Evolutionary conservation across 2,888 invertebrate species (phyloP), one percentile per base, ranked within the genome.

Genomic region (Litoditis marina): DNA sequence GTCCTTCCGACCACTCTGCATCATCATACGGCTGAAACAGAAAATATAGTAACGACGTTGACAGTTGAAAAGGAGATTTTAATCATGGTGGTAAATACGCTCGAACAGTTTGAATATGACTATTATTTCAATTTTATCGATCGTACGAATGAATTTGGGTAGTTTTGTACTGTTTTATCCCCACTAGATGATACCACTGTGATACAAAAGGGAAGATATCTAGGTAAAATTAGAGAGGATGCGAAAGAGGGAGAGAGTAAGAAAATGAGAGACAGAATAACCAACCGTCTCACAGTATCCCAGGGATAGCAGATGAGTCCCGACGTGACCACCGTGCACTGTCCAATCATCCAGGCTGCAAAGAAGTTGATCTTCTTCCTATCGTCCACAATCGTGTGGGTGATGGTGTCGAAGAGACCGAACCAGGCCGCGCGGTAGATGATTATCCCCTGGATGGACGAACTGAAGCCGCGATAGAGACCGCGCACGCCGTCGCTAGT

Each of bases 381-480:
- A 27, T 74, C 76, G 0, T 69, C 68, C n/a, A 71, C 67, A n/a
- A 74, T 68, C 5, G 69, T 91, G 84, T 57, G 65, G 5, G 92
- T 91, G 78, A 92, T 92, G 61, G 93, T 93, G 86, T 93, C 93
- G 85, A 91, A 93, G 88, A 92, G 91, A 68, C 93, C 93, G 86
- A 93, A 94, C 88, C 92, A 93, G 67, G 92, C 88, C 51, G 92
- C 92, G 16, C 92, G 90, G 87, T 94, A 93, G 86, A 93, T 92
- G 82, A 93, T 55, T 34, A 73, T 73, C 32, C 73, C 73, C 55
- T 73, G 73, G 25, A 70, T 62, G 44, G 68, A 68, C 1, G 66
- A 66, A 51, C 52, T 65, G 58, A 77, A 77, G 44, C 77, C 73
- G 49, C 91, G 88, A 88, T 93, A 94, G 71, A 94, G 87, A 78